A percentile compares a stretch with the other conserved stretches of the same genome.
Evolutionary conservation across 2,888 invertebrate genomes (phyloP).

Genomic region (Oligia strigilis): DNA sequence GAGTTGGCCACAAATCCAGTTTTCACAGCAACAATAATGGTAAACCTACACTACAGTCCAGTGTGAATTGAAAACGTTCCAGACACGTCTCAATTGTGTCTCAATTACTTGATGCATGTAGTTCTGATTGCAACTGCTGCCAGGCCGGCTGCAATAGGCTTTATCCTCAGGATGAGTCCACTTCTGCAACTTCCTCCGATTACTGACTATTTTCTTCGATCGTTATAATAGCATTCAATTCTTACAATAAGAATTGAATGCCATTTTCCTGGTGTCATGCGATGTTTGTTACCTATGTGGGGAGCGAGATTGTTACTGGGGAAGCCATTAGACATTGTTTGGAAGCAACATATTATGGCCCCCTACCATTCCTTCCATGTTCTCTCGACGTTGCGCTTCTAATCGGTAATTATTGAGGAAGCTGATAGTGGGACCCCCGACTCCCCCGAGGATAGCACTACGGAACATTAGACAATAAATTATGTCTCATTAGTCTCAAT

Average conservation of each 20-base stretch:
- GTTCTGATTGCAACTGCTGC: conserved; percentile 26
- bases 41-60: not conserved
- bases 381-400: not conserved
- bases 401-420: not conserved
- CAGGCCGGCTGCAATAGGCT: conserved; percentile 34
- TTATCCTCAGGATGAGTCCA: conserved; percentile 49
- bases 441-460: not conserved
- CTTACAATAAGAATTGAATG: not conserved
- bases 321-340: not conserved
- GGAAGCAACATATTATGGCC: not conserved
- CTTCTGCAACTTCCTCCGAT: conserved; percentile 48
- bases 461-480: too few relatives aligned
- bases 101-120: conserved; percentile 50
- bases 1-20: not conserved
- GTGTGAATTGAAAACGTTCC: conserved; percentile 28
- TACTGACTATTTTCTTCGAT: conserved; percentile 40
- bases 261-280: not conserved
- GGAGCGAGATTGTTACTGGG: not conserved
- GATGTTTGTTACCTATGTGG: not conserved
- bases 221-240: not conserved
- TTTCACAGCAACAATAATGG: conserved; percentile 11
- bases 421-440: not conserved
- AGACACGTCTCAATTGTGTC: conserved; percentile 34
- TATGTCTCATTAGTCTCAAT: too few relatives aligned
- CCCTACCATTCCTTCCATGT: not conserved